Evolutionary conservation across 2,888 invertebrate genomes (phyloP).

Genomic region (Ochlodes sylvanus): DNA sequence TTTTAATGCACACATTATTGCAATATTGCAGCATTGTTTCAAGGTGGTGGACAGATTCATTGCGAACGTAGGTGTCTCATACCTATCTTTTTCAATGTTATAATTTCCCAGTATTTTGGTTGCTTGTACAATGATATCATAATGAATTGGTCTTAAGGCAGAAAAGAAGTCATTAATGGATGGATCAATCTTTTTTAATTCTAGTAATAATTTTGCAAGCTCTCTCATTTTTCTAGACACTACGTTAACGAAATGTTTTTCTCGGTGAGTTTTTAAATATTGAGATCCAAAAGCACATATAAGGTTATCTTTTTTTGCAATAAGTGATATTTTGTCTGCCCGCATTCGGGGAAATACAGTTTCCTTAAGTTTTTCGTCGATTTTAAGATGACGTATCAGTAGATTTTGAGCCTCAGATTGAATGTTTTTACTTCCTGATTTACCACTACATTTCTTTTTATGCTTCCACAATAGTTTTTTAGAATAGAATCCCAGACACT

Average conservation of each 20-base stretch:
- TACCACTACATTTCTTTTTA: slow-evolving; percentile 43
- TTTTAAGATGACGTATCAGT: slow-evolving; percentile 46
- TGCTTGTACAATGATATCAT: slow-evolving; percentile 46
- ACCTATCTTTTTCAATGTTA: slow-evolving; percentile 43
- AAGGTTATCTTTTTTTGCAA: slow-evolving; percentile 46
- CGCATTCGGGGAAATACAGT: slow-evolving; percentile 50
- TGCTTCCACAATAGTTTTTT: slow-evolving; percentile 47
- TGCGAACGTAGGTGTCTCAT: slow-evolving; percentile 47
- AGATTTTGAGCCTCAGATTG: slow-evolving; percentile 53
- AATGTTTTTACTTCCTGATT: slow-evolving; percentile 40
- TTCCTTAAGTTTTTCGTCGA: slow-evolving; percentile 50
- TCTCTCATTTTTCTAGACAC: slow-evolving; percentile 49
- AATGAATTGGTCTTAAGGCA: slow-evolving; percentile 43
- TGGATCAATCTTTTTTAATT: slow-evolving; percentile 46
- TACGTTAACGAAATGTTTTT: slow-evolving; percentile 46
- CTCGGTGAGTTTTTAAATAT: slow-evolving; percentile 46
- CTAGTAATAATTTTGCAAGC: slow-evolving; percentile 47
- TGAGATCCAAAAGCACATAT: slow-evolving; percentile 44
- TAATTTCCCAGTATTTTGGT: slow-evolving; percentile 43
- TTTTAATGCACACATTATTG: slow-evolving; percentile 47
- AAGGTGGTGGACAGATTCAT: slow-evolving; percentile 46
- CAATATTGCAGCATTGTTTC: slow-evolving; percentile 49
- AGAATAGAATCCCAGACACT: slow-evolving; percentile 47
- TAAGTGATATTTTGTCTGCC: slow-evolving; percentile 46
- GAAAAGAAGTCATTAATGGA: slow-evolving; percentile 41